Conservation (phyloP, 2,113 vertebrate genomes). For the Indri indri region DNA sequence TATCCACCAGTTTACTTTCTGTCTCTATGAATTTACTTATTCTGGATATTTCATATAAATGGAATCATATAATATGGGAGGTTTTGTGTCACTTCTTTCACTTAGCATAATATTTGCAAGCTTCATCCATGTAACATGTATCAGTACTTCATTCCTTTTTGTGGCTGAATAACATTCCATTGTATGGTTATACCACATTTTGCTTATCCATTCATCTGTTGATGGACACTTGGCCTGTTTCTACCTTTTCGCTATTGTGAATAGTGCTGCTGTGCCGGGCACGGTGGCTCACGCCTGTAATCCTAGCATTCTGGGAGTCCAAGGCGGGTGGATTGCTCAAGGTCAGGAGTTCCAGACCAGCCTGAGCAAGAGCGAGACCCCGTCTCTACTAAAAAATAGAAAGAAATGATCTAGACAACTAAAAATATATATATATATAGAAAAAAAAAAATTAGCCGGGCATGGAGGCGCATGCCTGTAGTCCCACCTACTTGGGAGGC, state of each 20-base stretch:
- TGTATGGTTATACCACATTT: background rate
- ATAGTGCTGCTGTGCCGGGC: background rate
- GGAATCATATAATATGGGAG: background rate
- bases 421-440: no score
- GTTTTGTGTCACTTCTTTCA: constrained; percentile 23
- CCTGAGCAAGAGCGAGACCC: no score
- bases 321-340: no score
- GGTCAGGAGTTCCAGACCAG: no score
- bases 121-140: background rate
- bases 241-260: background rate
- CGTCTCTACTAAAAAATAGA: no score
- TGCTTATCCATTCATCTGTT: background rate
- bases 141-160: background rate
- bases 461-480: no score
- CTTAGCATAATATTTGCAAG: background rate
- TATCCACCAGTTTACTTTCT: background rate
- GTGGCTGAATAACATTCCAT: background rate
- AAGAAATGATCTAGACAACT: no score
- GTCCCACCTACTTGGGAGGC: no score
- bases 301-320: no score
- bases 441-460: no score
- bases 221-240: background rate
- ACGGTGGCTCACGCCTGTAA: no score
- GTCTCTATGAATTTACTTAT: background rate
- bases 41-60: background rate